These are phyloP conservation scores for Puma concolor DNA, from an alignment of 2,113 vertebrate genomes.

Conservation along the genomic window DNA sequence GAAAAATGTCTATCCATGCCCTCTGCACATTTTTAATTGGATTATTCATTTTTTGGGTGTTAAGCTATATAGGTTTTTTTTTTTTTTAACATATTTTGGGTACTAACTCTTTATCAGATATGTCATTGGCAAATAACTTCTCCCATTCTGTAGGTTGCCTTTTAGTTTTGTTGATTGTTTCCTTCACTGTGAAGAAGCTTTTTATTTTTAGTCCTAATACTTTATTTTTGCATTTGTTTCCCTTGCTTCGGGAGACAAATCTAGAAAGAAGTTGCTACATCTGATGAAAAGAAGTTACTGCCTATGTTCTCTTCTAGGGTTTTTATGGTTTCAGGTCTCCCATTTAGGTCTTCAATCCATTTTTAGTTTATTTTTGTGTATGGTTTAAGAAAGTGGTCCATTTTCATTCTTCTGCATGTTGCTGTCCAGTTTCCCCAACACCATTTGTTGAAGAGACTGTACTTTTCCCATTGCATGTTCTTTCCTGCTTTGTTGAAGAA, in stretches of 20 bases:
- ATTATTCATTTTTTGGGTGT: neutral
- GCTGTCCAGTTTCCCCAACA: neutral
- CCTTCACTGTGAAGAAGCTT: neutral
- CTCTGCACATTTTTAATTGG: neutral
- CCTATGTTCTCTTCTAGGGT: neutral
- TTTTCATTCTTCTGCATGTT: neutral
- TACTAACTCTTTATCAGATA: neutral
- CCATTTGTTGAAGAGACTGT: neutral
- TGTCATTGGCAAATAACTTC: neutral
- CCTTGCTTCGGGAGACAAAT: neutral
- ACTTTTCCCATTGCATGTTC: neutral
- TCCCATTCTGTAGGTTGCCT: neutral
- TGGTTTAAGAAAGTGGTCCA: neutral
- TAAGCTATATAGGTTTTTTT: neutral
- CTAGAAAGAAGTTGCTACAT: neutral
- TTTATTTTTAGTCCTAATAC: neutral
- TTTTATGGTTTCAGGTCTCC: neutral
- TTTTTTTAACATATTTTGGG: neutral
- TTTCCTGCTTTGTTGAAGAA: neutral
- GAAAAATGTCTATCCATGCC: neutral
- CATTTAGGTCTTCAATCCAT: neutral
- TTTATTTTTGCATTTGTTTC: neutral
- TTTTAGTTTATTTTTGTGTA: neutral
- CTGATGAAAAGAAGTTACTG: neutral
- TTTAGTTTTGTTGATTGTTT: neutral